phyloP scores from a whole-genome alignment of 2,113 vertebrate genomes.

The Brachirus orientalis region DNA sequence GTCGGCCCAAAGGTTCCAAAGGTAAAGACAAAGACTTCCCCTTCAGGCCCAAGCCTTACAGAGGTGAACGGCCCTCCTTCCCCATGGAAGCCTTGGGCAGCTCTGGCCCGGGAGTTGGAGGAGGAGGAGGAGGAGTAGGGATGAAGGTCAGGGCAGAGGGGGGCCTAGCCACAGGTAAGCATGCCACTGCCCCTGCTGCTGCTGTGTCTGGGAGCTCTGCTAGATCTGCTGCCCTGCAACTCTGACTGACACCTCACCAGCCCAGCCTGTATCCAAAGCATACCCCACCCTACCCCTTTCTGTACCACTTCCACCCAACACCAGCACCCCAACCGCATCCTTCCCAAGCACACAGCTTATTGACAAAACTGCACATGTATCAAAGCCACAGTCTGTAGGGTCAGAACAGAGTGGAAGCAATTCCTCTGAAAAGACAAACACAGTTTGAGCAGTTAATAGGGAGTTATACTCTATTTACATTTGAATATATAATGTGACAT shows the following conservation, averaged over 20 bases:
- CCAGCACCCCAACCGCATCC: too few species aligned
- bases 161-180: conserved; percentile 96
- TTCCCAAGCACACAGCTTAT: conserved; percentile 26
- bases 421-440: not conserved
- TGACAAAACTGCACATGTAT: conserved; percentile 13
- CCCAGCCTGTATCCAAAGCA: conserved; percentile 42
- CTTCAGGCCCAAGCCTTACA: conserved; percentile 97
- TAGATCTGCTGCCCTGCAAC: conserved; percentile 75
- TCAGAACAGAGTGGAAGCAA: not conserved
- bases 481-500: too few species aligned
- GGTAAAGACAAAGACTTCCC: conserved; percentile 99
- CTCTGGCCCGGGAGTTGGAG: conserved; percentile 65
- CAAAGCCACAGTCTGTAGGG: conserved; percentile 57
- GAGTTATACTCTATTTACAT: too few species aligned
- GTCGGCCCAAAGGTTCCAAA: conserved; percentile 99
- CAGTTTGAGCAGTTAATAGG: not conserved
- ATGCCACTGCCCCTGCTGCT: conserved; percentile 58
- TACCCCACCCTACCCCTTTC: conserved; percentile 6
- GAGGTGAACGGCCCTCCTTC: conserved; percentile 93
- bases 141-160: conserved; percentile 95
- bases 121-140: conserved; percentile 66
- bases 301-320: conserved; percentile 35
- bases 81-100: conserved; percentile 84
- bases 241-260: conserved; percentile 49
- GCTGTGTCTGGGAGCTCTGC: conserved; percentile 70